phyloP scores from a whole-genome alignment of 2,113 vertebrate genomes.

The Leuciscus idus region DNA sequence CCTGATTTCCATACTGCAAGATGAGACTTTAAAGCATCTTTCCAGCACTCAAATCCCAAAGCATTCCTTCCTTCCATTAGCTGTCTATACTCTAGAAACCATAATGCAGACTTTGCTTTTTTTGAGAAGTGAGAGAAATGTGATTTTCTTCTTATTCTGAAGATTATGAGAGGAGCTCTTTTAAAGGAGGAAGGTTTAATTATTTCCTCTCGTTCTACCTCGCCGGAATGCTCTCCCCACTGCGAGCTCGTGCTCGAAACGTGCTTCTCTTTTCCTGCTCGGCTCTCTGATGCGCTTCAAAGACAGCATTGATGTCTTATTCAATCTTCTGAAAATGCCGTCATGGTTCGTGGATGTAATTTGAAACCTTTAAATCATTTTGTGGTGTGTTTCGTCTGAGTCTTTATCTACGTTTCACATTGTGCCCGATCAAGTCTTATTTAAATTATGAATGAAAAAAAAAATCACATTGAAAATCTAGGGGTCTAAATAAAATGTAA shows the following conservation, averaged over 20 bases:
- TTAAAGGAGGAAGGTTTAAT: constrained; percentile 36
- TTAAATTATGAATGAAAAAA: not conserved
- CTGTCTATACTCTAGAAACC: constrained; percentile 24
- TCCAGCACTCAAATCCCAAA: constrained; percentile 20
- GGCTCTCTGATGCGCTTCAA: constrained; percentile 42
- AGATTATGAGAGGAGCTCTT: constrained; percentile 27
- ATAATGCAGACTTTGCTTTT: constrained; percentile 21
- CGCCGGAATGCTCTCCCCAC: constrained; percentile 4
- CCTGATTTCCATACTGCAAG: constrained; percentile 44
- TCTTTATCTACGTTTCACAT: not conserved
- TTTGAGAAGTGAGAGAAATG: constrained; percentile 15
- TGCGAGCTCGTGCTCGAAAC: constrained; percentile 8
- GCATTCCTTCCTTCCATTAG: constrained; percentile 37
- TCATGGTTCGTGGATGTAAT: constrained; percentile 27
- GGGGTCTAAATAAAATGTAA: not conserved
- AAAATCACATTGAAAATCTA: not conserved
- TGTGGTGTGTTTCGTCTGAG: constrained; percentile 28
- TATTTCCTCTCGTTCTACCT: constrained; percentile 35
- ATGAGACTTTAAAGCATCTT: constrained; percentile 44
- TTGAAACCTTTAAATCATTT: constrained; percentile 35
- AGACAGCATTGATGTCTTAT: constrained; percentile 46
- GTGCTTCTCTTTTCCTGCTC: constrained; percentile 7
- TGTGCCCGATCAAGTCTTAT: not conserved
- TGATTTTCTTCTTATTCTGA: constrained; percentile 42
- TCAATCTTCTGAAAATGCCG: constrained; percentile 39